Percentiles rank a stretch among this genome's conserved stretches.
phyloP scores from a whole-genome alignment of 2,113 vertebrate genomes.

The Orcinus orca region DNA sequence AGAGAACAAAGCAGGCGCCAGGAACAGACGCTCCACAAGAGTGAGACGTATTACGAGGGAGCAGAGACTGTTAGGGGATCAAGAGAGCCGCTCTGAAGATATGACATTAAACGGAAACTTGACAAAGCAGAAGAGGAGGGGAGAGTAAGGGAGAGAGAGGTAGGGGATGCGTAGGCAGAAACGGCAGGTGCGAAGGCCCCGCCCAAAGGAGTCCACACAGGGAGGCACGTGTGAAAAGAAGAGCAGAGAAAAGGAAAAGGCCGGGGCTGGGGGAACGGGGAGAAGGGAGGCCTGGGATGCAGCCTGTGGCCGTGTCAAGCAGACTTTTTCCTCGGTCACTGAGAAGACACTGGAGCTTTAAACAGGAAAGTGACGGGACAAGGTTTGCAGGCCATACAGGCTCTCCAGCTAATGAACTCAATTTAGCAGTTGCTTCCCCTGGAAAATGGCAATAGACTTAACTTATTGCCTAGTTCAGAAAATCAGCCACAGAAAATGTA shows the following conservation, averaged over 20 bases:
- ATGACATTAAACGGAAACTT: neutral
- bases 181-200: fast-evolving
- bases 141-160: too few relatives aligned
- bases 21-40: neutral
- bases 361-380: neutral
- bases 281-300: neutral
- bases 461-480: neutral
- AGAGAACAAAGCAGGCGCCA: neutral
- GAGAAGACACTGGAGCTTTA: neutral
- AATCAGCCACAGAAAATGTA: neutral
- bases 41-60: neutral
- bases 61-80: neutral
- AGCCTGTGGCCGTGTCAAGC: neutral
- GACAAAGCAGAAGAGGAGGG: neutral
- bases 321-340: neutral
- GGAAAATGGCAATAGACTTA: conserved; percentile 7
- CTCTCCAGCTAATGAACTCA: neutral
- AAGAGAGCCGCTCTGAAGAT: neutral
- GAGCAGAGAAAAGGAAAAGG: neutral
- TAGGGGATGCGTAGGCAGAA: neutral
- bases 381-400: neutral
- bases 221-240: neutral
- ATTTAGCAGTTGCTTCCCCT: neutral
- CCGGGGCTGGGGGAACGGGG: neutral
- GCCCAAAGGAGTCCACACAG: neutral